phyloP scores from a whole-genome alignment of 2,888 invertebrate genomes.

The Cantharis lateralis region DNA sequence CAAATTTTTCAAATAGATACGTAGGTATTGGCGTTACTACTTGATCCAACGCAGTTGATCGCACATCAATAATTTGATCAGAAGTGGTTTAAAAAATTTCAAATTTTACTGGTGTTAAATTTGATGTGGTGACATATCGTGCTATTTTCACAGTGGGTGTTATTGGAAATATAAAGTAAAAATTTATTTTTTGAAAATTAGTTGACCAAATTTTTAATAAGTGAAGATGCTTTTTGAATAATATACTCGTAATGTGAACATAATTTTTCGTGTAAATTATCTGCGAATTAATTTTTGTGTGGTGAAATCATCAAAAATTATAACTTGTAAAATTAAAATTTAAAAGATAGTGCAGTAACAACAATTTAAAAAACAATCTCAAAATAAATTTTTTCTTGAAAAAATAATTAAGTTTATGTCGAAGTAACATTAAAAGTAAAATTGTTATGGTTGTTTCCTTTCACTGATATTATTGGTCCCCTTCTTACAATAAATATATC shows the following conservation, averaged over 20 bases:
- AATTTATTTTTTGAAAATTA: no score
- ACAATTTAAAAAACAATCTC: neutral
- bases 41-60: neutral
- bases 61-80: neutral
- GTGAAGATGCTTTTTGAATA: neutral
- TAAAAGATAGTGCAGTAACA: neutral
- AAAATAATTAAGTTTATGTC: neutral
- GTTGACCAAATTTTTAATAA: neutral
- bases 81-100: neutral
- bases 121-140: neutral
- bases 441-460: constrained; percentile 12
- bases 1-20: neutral
- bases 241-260: neutral
- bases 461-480: constrained; percentile 31
- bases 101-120: neutral
- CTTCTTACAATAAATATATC: constrained; percentile 15
- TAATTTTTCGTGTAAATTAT: neutral
- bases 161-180: neutral
- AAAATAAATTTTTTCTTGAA: neutral
- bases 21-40: neutral
- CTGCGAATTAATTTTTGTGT: neutral
- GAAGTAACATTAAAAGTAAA: neutral
- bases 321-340: neutral
- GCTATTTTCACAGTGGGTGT: neutral
- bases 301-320: neutral